phyloP scores from a whole-genome alignment of 2,888 invertebrate genomes.

The Thymelicus acteon region DNA sequence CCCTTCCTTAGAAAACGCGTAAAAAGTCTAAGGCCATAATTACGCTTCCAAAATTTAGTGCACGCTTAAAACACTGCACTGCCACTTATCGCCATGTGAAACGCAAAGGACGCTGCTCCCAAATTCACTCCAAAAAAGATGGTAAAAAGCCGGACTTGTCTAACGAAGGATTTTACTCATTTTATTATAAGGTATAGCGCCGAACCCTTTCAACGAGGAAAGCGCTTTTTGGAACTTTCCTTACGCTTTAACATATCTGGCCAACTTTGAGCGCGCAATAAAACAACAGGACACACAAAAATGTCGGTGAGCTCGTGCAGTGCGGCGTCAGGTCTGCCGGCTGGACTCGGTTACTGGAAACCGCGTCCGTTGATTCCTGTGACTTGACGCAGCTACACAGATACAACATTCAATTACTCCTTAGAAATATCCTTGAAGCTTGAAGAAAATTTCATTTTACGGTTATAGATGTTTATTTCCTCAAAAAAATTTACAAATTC shows the following conservation, averaged over 20 bases:
- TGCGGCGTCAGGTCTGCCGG: too few relatives aligned
- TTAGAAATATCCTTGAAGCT: neutral
- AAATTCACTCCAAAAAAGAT: slow-evolving; percentile 19
- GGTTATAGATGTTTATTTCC: neutral
- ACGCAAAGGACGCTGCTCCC: slow-evolving; percentile 17
- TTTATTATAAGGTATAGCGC: slow-evolving; percentile 31
- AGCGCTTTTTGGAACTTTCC: slow-evolving; percentile 34
- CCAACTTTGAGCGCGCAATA: slow-evolving; percentile 8
- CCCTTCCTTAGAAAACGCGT: too few relatives aligned
- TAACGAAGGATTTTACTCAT: slow-evolving; percentile 35
- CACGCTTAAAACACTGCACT: slow-evolving; percentile 14
- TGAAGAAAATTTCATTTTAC: neutral
- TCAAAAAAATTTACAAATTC: too few relatives aligned
- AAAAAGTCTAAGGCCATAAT: neutral
- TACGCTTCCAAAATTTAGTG: neutral
- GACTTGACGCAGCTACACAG: neutral
- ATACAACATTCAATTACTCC: neutral
- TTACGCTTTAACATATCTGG: slow-evolving; percentile 25
- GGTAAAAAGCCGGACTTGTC: slow-evolving; percentile 13
- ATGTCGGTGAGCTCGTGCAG: neutral
- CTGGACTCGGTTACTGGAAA: too few relatives aligned
- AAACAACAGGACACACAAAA: slow-evolving; percentile 15
- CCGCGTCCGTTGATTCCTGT: too few relatives aligned
- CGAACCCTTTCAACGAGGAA: slow-evolving; percentile 33
- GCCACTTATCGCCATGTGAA: slow-evolving; percentile 25